Conservation (phyloP, 1,140 invertebrate species). For the Acromyrmex heyeri region DNA sequence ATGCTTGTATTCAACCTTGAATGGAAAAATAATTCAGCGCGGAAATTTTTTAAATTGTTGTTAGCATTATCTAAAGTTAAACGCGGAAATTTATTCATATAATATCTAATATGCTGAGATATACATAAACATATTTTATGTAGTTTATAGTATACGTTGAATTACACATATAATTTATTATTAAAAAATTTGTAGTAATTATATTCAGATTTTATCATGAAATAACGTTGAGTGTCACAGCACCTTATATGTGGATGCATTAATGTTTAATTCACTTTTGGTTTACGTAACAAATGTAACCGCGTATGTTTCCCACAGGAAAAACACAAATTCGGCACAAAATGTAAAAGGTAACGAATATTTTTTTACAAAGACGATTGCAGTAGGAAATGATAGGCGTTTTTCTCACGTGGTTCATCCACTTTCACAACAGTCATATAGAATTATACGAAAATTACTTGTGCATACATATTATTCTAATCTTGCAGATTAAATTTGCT, state of each 20-base stretch:
- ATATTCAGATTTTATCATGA: neutral
- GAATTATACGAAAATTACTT: constrained; percentile 56
- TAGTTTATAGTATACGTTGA: neutral
- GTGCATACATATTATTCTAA: constrained; percentile 67
- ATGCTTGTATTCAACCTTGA: too few relatives aligned
- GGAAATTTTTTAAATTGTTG: too few relatives aligned
- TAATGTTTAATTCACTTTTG: constrained; percentile 10
- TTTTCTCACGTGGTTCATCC: constrained; percentile 42
- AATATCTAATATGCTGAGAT: neutral
- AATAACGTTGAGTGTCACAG: neutral
- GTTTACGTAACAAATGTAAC: neutral
- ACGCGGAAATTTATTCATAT: too few relatives aligned
- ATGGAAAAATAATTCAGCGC: too few relatives aligned
- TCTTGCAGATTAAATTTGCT: constrained; percentile 63
- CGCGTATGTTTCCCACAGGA: neutral
- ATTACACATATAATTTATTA: neutral
- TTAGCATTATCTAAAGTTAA: too few relatives aligned
- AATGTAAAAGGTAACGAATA: neutral
- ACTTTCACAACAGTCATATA: constrained; percentile 44
- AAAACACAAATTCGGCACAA: neutral
- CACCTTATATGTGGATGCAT: neutral
- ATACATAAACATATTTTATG: neutral
- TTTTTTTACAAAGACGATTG: neutral
- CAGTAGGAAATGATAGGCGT: neutral
- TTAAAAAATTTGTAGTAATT: neutral